Percentiles rank a stretch among this genome's conserved stretches.
These are phyloP conservation scores for Stylophora pistillata DNA, from an alignment of 64 coral and sea anemone species.

Conservation along the genomic window DNA sequence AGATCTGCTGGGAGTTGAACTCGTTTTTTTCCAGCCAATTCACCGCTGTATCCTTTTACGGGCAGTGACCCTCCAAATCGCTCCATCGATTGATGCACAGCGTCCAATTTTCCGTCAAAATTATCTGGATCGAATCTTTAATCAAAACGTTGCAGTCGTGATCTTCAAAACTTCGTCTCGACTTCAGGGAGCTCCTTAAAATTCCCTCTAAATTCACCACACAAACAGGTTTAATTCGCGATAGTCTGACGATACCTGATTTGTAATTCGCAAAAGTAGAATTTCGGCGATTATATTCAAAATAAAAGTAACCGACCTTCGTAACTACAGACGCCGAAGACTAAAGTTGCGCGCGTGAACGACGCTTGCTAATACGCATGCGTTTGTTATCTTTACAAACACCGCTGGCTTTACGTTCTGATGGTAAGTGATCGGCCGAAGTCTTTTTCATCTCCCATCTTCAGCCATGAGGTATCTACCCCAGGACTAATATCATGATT, in stretches of 20 bases:
- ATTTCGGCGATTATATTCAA: background rate
- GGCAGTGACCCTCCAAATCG: slow-evolving; percentile 43
- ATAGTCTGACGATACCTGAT: background rate
- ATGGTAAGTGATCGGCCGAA: background rate
- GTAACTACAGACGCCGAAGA: slow-evolving; percentile 69
- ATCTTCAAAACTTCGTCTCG: background rate
- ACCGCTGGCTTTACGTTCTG: background rate
- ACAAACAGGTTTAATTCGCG: background rate
- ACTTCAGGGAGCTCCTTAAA: background rate
- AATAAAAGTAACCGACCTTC: slow-evolving; percentile 27
- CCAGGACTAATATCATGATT: too few relatives aligned
- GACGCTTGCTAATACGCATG: slow-evolving; percentile 67
- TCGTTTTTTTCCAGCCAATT: slow-evolving; percentile 58
- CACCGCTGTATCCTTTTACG: slow-evolving; percentile 47
- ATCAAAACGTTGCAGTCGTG: background rate
- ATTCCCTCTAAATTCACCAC: background rate
- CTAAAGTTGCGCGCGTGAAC: slow-evolving; percentile 62
- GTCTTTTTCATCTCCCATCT: too few relatives aligned
- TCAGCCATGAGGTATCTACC: too few relatives aligned
- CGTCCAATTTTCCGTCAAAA: slow-evolving; percentile 15
- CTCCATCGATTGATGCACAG: slow-evolving; percentile 50
- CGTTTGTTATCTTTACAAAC: slow-evolving; percentile 54
- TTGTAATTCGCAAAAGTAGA: background rate
- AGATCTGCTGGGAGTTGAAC: slow-evolving; percentile 56
- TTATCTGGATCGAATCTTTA: background rate